Evolutionary conservation across 1,140 invertebrate species (phyloP).

Genomic region (Agrilus planipennis): DNA sequence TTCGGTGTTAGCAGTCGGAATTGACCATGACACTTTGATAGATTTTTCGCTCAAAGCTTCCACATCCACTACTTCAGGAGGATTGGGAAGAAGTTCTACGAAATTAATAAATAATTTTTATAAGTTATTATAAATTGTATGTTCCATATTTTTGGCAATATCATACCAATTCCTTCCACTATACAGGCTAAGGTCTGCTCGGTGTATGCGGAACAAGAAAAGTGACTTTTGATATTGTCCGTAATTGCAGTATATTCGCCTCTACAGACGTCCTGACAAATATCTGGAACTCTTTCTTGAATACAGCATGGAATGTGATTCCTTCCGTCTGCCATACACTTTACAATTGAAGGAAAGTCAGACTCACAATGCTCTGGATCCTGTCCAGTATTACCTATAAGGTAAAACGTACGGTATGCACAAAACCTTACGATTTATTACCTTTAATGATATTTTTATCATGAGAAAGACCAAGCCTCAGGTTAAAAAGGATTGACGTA

Average conservation of each 20-base stretch:
- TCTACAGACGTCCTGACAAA: constrained; percentile 74
- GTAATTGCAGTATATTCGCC: constrained; percentile 75
- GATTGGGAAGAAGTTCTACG: constrained; percentile 58
- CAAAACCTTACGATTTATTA: no score
- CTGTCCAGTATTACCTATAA: constrained; percentile 52
- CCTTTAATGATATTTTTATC: no score
- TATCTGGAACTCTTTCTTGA: constrained; percentile 64
- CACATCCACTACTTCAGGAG: constrained; percentile 54
- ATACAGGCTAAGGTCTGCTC: constrained; percentile 70
- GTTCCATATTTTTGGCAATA: background rate
- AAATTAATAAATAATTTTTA: constrained; percentile 10
- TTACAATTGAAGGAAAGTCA: constrained; percentile 64
- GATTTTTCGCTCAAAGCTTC: constrained; percentile 56
- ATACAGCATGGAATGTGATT: constrained; percentile 77
- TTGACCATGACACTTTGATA: constrained; percentile 55
- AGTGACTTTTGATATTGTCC: constrained; percentile 69
- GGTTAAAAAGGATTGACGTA: no score
- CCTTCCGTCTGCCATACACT: constrained; percentile 61
- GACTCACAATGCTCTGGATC: constrained; percentile 66
- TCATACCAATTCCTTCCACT: constrained; percentile 62
- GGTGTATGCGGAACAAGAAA: constrained; percentile 71
- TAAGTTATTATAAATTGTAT: background rate
- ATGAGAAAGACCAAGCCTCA: no score
- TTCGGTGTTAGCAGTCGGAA: constrained; percentile 47
- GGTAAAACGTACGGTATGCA: no score